Percentiles rank a stretch among this genome's conserved stretches.
Conservation (phyloP, 2,797 vertebrate genomes). For the Lepus townsendii region DNA sequence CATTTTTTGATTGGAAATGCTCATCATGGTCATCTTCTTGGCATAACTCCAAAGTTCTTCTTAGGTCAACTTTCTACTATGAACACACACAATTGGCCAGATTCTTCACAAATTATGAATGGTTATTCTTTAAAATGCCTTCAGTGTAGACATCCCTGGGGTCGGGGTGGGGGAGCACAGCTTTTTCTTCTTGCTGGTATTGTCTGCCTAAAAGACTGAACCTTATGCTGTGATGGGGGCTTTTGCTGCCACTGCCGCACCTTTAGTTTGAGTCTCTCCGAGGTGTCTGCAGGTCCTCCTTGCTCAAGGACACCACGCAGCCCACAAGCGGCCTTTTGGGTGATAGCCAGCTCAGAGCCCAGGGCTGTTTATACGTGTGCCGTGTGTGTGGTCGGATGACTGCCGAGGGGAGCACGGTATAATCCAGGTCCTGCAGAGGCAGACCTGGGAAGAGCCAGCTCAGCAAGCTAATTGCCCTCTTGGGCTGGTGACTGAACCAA, state of each 20-base stretch:
- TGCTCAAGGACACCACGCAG: not conserved
- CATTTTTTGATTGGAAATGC: not conserved
- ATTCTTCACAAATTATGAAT: slow-evolving; percentile 15
- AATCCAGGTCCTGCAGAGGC: not conserved
- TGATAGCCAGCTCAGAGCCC: not conserved
- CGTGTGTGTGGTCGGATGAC: not conserved
- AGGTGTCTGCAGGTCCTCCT: not conserved
- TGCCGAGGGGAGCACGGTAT: not conserved
- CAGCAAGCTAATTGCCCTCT: not conserved
- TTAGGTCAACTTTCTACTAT: not conserved
- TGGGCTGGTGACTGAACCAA: not conserved
- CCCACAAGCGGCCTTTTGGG: not conserved
- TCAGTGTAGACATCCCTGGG: not conserved
- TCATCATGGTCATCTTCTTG: slow-evolving; percentile 3
- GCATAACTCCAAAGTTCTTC: slow-evolving; percentile 20
- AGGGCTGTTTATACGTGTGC: not conserved
- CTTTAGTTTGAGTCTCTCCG: not conserved
- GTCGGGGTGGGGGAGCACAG: not conserved
- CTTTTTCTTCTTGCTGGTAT: not conserved
- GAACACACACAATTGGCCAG: not conserved
- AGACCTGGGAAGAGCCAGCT: not conserved
- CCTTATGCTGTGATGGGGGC: not conserved
- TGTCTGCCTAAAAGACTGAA: not conserved
- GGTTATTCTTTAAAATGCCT: slow-evolving; percentile 68
- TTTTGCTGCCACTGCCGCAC: not conserved